Evolutionary conservation across 2,797 vertebrate species (phyloP).

Genomic region (Oreochromis grahami): DNA sequence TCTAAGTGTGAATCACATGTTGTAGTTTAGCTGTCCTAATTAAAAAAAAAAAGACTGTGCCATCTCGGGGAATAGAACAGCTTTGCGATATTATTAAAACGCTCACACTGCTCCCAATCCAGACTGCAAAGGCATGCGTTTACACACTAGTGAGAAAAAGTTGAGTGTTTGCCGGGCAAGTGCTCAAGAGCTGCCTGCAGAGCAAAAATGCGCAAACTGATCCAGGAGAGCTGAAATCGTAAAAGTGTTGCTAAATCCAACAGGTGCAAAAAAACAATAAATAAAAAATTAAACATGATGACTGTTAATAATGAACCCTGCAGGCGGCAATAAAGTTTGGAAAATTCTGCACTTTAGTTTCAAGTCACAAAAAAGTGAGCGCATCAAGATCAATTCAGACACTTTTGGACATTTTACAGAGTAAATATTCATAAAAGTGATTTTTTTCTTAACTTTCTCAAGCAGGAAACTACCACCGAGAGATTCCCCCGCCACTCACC

Average conservation of each 20-base stretch:
- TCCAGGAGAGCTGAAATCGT: background rate
- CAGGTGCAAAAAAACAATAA: background rate
- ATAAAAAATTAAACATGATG: background rate
- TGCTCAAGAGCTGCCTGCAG: background rate
- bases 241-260: background rate
- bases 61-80: constrained; percentile 45
- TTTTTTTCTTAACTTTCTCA: background rate
- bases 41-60: constrained; percentile 4
- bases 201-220: background rate
- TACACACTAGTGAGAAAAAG: constrained; percentile 22
- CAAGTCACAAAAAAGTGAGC: background rate
- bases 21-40: constrained; percentile 35
- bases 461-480: background rate
- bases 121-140: constrained; percentile 36
- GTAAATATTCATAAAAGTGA: too few species aligned
- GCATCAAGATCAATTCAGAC: background rate
- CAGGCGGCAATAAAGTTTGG: background rate
- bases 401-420: background rate
- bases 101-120: background rate
- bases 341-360: background rate
- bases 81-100: constrained; percentile 17
- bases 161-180: background rate
- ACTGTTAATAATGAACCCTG: background rate
- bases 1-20: constrained; percentile 56
- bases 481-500: constrained; percentile 57